phyloP scores from a whole-genome alignment of 2,888 invertebrate genomes.

The Linnaemya vulpina region DNA sequence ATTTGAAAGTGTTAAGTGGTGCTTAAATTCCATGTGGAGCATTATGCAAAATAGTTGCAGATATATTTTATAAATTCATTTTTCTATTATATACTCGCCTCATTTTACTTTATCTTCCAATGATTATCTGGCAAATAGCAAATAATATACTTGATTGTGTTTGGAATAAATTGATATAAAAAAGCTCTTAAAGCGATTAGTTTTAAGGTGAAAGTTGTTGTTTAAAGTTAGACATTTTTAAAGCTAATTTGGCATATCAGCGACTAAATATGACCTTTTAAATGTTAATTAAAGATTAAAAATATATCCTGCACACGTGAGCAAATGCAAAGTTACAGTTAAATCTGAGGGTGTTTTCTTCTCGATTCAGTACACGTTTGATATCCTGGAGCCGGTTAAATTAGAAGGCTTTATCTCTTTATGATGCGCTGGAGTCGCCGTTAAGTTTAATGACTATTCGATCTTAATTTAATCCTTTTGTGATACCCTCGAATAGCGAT shows the following conservation, averaged over 20 bases:
- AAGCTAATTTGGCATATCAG: background rate
- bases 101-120: conserved; percentile 34
- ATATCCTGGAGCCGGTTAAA: too few relatives aligned
- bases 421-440: too few relatives aligned
- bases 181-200: conserved; percentile 18
- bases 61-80: conserved; percentile 23
- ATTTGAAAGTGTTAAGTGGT: conserved; percentile 55
- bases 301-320: too few relatives aligned
- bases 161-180: conserved; percentile 14
- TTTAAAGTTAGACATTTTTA: background rate
- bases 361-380: too few relatives aligned
- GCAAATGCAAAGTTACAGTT: too few relatives aligned
- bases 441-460: too few relatives aligned
- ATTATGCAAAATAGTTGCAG: conserved; percentile 54
- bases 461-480: too few relatives aligned
- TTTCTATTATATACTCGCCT: background rate
- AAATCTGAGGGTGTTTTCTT: too few relatives aligned
- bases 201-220: background rate
- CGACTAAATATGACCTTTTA: too few relatives aligned
- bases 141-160: conserved; percentile 34
- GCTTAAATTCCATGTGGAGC: conserved; percentile 48
- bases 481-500: too few relatives aligned
- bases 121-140: conserved; percentile 49
- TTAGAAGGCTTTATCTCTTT: too few relatives aligned
- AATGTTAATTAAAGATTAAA: too few relatives aligned